phyloP scores from a whole-genome alignment of 2,113 vertebrate species.

The Phrynocephalus versicolor region DNA sequence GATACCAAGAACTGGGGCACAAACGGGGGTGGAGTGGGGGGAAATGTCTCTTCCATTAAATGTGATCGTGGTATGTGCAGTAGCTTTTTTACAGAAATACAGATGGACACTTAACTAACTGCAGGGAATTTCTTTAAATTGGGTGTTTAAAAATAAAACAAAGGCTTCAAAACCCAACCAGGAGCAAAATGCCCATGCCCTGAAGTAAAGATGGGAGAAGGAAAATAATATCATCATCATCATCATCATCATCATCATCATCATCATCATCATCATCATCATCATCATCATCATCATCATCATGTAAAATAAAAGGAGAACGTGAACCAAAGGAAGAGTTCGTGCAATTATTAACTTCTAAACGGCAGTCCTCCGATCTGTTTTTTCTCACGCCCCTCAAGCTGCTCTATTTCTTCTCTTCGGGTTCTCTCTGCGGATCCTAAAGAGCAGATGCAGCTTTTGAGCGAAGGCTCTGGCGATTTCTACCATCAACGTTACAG shows the following conservation, averaged over 20 bases:
- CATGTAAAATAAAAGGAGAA: neutral
- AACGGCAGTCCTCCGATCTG: neutral
- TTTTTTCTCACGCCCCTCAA: rapidly evolving
- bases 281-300: no score
- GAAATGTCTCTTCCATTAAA: neutral
- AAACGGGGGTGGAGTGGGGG: no score
- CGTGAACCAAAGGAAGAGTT: neutral
- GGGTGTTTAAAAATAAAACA: neutral
- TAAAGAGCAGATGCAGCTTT: no score
- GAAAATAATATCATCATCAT: no score
- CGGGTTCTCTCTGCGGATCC: no score
- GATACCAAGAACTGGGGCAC: neutral
- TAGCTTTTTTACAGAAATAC: neutral
- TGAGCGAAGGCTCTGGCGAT: no score
- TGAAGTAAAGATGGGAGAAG: neutral
- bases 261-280: no score
- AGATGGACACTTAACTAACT: neutral
- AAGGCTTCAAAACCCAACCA: neutral
- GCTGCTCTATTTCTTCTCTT: neutral
- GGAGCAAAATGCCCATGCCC: neutral
- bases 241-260: no score
- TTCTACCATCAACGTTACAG: neutral
- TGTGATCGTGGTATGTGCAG: no score
- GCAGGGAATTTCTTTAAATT: neutral
- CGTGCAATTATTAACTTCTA: neutral